phyloP scores from a whole-genome alignment of 2,113 vertebrate species.

The Tauraco erythrolophus region DNA sequence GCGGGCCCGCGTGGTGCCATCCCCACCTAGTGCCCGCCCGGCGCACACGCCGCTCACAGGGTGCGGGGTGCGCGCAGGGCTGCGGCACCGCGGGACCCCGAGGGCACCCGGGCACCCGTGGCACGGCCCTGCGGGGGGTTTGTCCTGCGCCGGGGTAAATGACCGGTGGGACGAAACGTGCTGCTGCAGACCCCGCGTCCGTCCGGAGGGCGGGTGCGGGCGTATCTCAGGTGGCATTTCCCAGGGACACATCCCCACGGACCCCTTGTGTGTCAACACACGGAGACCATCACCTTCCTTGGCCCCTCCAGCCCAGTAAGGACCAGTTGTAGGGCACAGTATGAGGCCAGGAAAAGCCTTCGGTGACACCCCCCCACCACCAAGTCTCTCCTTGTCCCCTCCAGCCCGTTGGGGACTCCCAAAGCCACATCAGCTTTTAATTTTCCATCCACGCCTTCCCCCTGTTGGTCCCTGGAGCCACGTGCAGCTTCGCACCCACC shows the following conservation, averaged over 20 bases:
- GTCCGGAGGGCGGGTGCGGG: background rate
- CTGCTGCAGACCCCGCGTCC: background rate
- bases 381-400: background rate
- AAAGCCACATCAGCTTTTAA: background rate
- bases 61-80: background rate
- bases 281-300: background rate
- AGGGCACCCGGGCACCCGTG: background rate
- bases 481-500: rapidly evolving
- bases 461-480: background rate
- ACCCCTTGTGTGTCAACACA: background rate
- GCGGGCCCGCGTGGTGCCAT: background rate
- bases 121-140: background rate
- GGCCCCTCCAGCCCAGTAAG: rapidly evolving
- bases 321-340: background rate
- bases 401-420: no score
- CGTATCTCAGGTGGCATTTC: background rate
- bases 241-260: rapidly evolving
- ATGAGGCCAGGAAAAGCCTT: background rate
- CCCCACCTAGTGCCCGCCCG: conserved; percentile 59
- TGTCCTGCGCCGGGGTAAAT: background rate
- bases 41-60: background rate
- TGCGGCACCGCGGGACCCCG: background rate
- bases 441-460: background rate
- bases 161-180: background rate
- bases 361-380: rapidly evolving